These are phyloP conservation scores for Dasypolia templi DNA, from an alignment of 2,888 invertebrate genomes.

Conservation along the genomic window DNA sequence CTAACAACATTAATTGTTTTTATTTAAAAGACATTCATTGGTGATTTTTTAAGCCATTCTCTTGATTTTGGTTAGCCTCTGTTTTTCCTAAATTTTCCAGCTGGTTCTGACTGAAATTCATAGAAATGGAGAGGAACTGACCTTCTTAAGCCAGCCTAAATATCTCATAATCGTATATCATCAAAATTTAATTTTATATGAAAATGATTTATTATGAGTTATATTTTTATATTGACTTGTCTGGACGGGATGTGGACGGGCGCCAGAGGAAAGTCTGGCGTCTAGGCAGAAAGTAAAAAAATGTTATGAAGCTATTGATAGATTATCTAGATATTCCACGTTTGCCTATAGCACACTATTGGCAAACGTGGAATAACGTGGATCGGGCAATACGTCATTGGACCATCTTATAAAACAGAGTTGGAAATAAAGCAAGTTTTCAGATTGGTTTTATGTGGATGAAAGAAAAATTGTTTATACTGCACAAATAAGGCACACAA, in stretches of 20 bases:
- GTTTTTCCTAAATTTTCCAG: background rate
- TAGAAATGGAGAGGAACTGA: background rate
- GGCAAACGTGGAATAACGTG: background rate
- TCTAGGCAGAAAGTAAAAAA: constrained; percentile 7
- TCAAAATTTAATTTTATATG: constrained; percentile 25
- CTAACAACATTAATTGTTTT: too few relatives aligned
- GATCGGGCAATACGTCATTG: background rate
- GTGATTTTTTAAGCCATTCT: background rate
- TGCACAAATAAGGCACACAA: background rate
- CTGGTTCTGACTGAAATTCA: background rate
- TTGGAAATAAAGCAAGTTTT: background rate
- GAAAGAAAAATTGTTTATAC: background rate
- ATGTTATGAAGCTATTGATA: constrained; percentile 15
- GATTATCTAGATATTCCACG: background rate
- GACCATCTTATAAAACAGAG: background rate
- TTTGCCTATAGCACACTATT: background rate
- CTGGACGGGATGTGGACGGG: constrained; percentile 26
- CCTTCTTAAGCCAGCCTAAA: background rate
- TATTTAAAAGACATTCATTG: too few relatives aligned
- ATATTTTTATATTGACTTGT: constrained; percentile 23
- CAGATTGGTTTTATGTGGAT: background rate
- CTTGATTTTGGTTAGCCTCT: background rate
- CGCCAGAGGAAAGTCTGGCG: constrained; percentile 42
- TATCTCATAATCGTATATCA: background rate
- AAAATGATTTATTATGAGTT: constrained; percentile 24